phyloP scores from a whole-genome alignment of 2,888 invertebrate species.

The Holacanthella duospinosa region DNA sequence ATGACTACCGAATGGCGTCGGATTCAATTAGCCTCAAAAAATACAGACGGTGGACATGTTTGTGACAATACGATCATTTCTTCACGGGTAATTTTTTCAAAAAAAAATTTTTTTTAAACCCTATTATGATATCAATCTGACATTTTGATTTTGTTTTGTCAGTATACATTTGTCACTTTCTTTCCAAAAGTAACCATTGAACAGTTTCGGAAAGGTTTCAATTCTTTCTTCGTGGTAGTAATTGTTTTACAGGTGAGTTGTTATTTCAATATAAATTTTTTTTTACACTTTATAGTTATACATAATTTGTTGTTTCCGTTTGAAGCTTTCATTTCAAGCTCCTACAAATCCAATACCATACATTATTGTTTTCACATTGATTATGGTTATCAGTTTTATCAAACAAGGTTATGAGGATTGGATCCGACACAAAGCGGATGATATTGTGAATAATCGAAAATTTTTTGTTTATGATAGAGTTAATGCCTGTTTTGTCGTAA shows the following conservation, averaged over 20 bases:
- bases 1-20: too few relatives aligned
- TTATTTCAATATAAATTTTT: not conserved
- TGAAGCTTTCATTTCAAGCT: constrained; percentile 44
- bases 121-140: too few relatives aligned
- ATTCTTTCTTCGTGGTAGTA: not conserved
- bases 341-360: constrained; percentile 57
- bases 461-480: too few relatives aligned
- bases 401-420: constrained; percentile 80
- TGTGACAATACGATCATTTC: too few relatives aligned
- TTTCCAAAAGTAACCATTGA: not conserved
- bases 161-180: not conserved
- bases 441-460: constrained; percentile 58
- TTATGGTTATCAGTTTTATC: constrained; percentile 48
- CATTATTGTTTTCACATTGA: constrained; percentile 16
- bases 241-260: not conserved
- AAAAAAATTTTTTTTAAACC: too few relatives aligned
- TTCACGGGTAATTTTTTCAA: too few relatives aligned
- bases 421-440: constrained; percentile 60
- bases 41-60: too few relatives aligned
- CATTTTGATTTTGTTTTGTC: not conserved
- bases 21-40: too few relatives aligned
- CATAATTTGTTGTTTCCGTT: not conserved
- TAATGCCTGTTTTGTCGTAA: too few relatives aligned
- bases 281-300: not conserved
- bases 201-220: not conserved